Base-by-base conservation (phyloP, 2,797 vertebrate genomes). In the Clamator glandarius region DNA sequence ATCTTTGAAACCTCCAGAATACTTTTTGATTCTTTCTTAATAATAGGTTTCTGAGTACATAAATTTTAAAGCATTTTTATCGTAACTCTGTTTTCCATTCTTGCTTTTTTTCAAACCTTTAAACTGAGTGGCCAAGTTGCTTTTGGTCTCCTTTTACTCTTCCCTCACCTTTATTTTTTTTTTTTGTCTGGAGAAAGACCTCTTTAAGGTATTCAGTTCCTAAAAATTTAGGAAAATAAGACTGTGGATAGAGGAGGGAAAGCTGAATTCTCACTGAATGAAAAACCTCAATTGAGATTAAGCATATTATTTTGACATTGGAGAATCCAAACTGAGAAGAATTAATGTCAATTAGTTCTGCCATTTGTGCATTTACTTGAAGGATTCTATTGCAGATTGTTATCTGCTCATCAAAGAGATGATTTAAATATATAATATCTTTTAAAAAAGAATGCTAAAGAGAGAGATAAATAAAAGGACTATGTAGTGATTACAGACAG, bases 141-240 rank as follows among this genome's bases (percentile, higher is more conserved):
- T 5, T 4, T 13, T 10, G 3, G 3, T 42, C 10, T 15, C 4
- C 12, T 2, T n/a, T 7, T 5, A 18, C 61, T 28, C 4, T 16
- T 6, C 42, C 12, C 39, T 39, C 39, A 39, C 39, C 39, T 39
- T 42, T 20, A 29, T 55, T 21, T 42, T 20, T 29, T 55, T 21
- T 6, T 29, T 20, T 24, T 6, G 5, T 31, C 14, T 52, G 29
- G 16, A 81, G 44, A 52, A 91, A 87, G 3, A 21, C 6, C 12
- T 68, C 55, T 87, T 36, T 61, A 79, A 68, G 10, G 9, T n/a
- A 79, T 79, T 85, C 2, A n/a, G 7, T 79, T 89, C 24, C 51
- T 62, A 42, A 48, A 77, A 73, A 64, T 54, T 59, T 80, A 88
- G 73, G 59, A 93, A 95, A 93, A 79, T 51, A 69, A 15, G 42